phyloP scores from a whole-genome alignment of 2,113 vertebrate species.

The Canis aureus region DNA sequence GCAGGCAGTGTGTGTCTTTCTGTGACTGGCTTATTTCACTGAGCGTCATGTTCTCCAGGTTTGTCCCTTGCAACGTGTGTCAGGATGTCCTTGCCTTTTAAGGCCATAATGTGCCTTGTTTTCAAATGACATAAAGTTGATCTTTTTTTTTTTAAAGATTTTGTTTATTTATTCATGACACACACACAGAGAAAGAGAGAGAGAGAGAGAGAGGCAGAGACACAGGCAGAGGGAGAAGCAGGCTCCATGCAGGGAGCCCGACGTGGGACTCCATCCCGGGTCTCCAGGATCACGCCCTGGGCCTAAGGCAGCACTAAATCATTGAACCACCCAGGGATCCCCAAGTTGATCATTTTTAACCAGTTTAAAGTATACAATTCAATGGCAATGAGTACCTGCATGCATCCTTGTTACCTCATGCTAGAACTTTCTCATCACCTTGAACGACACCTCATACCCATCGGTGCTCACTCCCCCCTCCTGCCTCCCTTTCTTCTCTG shows the following conservation, averaged over 20 bases:
- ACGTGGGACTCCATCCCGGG: too few species aligned
- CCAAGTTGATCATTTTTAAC: background rate
- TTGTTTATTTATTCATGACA: too few species aligned
- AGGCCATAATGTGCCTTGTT: background rate
- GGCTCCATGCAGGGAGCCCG: too few species aligned
- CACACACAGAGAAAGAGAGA: too few species aligned
- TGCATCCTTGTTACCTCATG: background rate
- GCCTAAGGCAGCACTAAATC: too few species aligned
- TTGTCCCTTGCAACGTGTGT: background rate
- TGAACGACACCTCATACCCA: background rate
- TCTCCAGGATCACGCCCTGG: too few species aligned
- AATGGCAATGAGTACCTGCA: background rate
- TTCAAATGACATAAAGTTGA: background rate
- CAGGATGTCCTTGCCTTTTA: background rate
- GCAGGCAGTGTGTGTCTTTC: background rate
- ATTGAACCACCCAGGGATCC: too few species aligned
- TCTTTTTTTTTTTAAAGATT: background rate
- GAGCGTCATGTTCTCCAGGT: background rate
- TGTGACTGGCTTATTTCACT: background rate
- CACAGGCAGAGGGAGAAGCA: too few species aligned
- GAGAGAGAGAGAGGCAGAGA: too few species aligned
- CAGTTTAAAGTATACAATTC: background rate
- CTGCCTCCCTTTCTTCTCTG: background rate
- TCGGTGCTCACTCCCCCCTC: background rate
- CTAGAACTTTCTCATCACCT: background rate